These are phyloP conservation scores for Vanessa atalanta DNA, from an alignment of 1,140 invertebrate species.

Conservation along the genomic window DNA sequence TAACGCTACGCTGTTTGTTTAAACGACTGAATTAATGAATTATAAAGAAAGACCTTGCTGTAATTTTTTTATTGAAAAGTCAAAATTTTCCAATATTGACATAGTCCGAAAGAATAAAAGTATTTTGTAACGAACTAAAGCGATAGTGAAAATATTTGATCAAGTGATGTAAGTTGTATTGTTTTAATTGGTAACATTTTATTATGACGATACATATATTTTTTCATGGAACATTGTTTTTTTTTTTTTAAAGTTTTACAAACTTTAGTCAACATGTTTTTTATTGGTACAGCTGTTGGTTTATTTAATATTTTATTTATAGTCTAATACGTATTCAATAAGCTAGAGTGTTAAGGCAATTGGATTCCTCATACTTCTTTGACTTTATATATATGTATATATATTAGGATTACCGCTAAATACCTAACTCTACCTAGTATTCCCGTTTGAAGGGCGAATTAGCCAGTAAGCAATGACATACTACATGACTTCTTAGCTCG, in stretches of 20 bases:
- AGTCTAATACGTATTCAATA: neutral
- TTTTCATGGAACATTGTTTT: slow-evolving; percentile 8
- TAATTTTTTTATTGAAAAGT: neutral
- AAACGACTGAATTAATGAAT: neutral
- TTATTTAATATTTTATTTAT: slow-evolving; percentile 16
- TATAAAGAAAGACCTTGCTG: neutral
- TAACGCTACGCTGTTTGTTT: neutral
- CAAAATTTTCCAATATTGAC: slow-evolving; percentile 32
- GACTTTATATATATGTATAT: no score
- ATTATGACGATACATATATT: slow-evolving; percentile 21
- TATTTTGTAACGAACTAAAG: slow-evolving; percentile 31
- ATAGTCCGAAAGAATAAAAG: slow-evolving; percentile 15
- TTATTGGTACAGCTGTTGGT: slow-evolving; percentile 30
- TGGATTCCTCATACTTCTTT: no score
- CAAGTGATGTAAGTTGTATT: slow-evolving; percentile 40
- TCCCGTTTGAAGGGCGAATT: no score
- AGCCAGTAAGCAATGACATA: no score
- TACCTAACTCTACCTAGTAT: no score
- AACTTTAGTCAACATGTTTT: slow-evolving; percentile 27
- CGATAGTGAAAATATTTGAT: slow-evolving; percentile 44
- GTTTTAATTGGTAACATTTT: slow-evolving; percentile 1
- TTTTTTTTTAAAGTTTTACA: slow-evolving; percentile 16
- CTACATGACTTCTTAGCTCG: no score
- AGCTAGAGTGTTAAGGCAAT: no score
- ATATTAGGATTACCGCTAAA: no score